Base-by-base conservation (phyloP, 2,113 vertebrate genomes). In the Tetraodon nigroviridis region DNA sequence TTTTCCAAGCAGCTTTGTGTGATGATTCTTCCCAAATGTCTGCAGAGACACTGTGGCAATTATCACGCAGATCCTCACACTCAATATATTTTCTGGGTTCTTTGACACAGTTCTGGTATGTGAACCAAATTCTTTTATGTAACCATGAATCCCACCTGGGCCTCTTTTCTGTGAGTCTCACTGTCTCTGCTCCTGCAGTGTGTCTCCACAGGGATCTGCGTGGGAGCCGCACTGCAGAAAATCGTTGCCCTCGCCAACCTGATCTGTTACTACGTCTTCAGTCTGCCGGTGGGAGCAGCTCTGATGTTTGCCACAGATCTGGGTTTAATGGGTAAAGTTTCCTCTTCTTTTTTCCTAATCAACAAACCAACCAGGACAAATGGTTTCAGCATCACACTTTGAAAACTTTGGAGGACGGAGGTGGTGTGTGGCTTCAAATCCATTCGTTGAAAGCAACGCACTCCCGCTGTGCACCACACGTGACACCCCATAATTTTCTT, bases 181-280 rank as follows among this genome's bases (percentile, higher is more conserved):
- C 11, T 50, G n/a, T 60, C 12, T 48, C 12, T 67, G 45, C 61
- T 24, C 58, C 5, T 68, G 53, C 85, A 96, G 94, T 90, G 91
- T 0, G 80, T 93, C 54, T 90, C 81, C 37, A 60, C 89, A 0
- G 93, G 94, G 13, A 85, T 97, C 66, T 80, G 95, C 50, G 62
- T 94, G 17, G 94, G 94, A 16, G 32, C 86, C 0, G 93, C 94
- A 60, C 92, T 90, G 84, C 94, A 97, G 83, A 93, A 92, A 77
- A 89, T 96, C 0, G 94, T 93, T 0, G 94, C 95, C 12, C 20
- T 92, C 22, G 78, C 88, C 47, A 93, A 95, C 0, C 62, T 91
- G 0, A 6, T 93, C 41, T 21, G 61, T 52, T 95, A 94, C 78
- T 95, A 97, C 0, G 60, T 58, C 1, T 61, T 94, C 0, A 90